A percentile compares a stretch with the other conserved stretches of the same genome.
These are phyloP conservation scores for Thermophis baileyi DNA, from an alignment of 2,113 vertebrate species.

Conservation along the genomic window DNA sequence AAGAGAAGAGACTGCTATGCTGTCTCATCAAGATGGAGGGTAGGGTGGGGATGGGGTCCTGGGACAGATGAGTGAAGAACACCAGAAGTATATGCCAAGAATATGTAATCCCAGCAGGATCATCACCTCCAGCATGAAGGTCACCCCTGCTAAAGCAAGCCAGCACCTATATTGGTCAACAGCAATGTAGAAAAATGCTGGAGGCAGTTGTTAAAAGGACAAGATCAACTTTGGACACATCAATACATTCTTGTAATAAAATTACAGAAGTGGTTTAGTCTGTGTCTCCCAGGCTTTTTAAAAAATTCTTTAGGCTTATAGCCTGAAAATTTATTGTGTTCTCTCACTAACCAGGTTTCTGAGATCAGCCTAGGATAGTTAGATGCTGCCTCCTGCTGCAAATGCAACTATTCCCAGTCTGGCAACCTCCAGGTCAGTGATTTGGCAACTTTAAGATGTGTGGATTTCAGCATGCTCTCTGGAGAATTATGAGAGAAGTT, in stretches of 20 bases:
- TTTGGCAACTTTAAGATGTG: neutral
- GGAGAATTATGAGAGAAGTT: neutral
- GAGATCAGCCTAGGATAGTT: neutral
- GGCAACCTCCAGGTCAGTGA: neutral
- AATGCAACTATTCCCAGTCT: neutral
- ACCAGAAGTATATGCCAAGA: neutral
- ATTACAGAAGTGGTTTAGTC: neutral
- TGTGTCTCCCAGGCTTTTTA: neutral
- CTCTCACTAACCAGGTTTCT: neutral
- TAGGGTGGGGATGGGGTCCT: neutral
- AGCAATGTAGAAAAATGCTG: neutral
- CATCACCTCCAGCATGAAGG: neutral
- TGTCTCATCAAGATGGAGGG: neutral
- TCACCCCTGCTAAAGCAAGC: neutral
- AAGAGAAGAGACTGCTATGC: neutral
- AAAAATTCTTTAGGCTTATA: neutral
- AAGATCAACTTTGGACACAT: neutral
- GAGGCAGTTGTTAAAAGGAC: neutral
- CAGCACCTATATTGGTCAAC: neutral
- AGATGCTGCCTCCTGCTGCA: neutral
- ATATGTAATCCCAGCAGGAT: neutral
- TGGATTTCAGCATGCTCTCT: neutral
- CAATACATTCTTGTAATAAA: neutral
- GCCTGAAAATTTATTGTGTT: neutral
- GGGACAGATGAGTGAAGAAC: neutral